Conservation (phyloP, 2,888 invertebrate species). For the Xestia sexstrigata region DNA sequence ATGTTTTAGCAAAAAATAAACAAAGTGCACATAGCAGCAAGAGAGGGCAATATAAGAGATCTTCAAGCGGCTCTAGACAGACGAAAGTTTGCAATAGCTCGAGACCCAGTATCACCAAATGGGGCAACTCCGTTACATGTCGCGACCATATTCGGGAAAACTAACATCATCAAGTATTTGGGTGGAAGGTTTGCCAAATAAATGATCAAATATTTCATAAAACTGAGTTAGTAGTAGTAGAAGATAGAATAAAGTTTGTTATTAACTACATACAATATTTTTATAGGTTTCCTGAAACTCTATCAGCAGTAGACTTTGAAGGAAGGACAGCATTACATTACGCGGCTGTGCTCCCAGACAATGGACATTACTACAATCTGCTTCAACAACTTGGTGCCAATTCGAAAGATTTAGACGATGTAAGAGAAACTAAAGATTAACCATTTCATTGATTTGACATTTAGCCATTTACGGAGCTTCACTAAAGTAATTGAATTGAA, state of each 20-base stretch:
- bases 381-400: slow-evolving; percentile 96
- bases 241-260: neutral
- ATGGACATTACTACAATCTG: slow-evolving; percentile 96
- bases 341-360: slow-evolving; percentile 95
- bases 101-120: slow-evolving; percentile 95
- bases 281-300: slow-evolving; percentile 95
- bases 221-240: no score
- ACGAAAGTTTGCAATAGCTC: slow-evolving; percentile 97
- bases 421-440: slow-evolving; percentile 83
- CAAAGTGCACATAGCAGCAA: slow-evolving; percentile 96
- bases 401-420: slow-evolving; percentile 95
- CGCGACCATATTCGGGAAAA: slow-evolving; percentile 96
- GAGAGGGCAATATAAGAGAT: slow-evolving; percentile 95
- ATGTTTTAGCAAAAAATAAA: slow-evolving; percentile 95
- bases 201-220: neutral
- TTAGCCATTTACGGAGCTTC: neutral
- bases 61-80: slow-evolving; percentile 96
- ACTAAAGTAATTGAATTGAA: neutral
- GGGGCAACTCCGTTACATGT: slow-evolving; percentile 97
- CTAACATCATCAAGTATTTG: slow-evolving; percentile 93
- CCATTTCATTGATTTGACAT: neutral
- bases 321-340: slow-evolving; percentile 97
- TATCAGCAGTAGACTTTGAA: slow-evolving; percentile 94
- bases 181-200: slow-evolving; percentile 80
- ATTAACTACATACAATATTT: neutral